Evolutionary conservation across 2,888 invertebrate genomes (phyloP).

Genomic region (Notocelia uddmanniana): DNA sequence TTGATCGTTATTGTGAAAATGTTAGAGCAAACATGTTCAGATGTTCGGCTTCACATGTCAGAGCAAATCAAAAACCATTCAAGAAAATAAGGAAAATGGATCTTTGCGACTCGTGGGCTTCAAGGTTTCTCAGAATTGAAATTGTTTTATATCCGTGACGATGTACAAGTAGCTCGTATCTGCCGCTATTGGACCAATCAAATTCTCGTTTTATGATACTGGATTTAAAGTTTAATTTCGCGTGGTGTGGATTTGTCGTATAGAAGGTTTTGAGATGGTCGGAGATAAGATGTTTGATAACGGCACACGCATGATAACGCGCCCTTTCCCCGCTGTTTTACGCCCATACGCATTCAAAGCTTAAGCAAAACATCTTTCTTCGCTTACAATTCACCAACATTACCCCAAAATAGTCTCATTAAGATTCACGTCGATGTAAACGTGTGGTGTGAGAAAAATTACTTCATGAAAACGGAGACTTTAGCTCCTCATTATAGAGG

Average conservation of each 20-base stretch:
- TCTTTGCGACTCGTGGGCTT: neutral
- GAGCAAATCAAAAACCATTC: neutral
- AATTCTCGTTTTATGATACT: neutral
- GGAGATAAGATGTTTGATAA: neutral
- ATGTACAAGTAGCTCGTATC: neutral
- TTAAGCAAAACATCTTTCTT: neutral
- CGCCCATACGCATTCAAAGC: neutral
- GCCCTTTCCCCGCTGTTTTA: neutral
- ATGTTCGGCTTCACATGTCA: neutral
- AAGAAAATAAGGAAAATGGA: conserved; percentile 16
- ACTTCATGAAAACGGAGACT: neutral
- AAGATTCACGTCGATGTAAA: neutral
- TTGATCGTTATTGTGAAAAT: neutral
- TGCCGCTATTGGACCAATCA: neutral
- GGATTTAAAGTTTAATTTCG: neutral
- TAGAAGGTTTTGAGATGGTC: neutral
- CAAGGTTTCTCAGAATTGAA: conserved; percentile 16
- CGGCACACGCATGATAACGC: neutral
- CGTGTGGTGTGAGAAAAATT: neutral
- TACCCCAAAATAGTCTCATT: neutral
- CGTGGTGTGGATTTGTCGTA: neutral
- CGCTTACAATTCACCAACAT: neutral
- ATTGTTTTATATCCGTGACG: neutral
- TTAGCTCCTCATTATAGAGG: neutral
- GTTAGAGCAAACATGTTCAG: neutral